phyloP scores from a whole-genome alignment of 2,113 vertebrate species.

The Spea bombifrons region DNA sequence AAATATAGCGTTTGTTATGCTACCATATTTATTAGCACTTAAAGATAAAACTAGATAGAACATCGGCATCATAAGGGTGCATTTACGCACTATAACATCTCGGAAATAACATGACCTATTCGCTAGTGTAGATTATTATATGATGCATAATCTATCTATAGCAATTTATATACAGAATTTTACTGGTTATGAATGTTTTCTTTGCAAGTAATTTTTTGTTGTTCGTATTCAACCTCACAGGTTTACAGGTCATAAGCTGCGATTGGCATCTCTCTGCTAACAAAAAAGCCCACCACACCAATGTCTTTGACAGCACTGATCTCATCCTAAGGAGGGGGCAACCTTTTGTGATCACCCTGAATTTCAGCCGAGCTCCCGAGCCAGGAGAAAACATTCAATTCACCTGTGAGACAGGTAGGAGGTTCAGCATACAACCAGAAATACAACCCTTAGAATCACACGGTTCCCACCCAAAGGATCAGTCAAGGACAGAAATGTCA shows the following conservation, averaged over 20 bases:
- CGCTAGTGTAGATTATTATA: no score
- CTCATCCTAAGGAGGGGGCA: conserved; percentile 66
- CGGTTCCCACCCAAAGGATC: no score
- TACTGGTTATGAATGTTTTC: neutral
- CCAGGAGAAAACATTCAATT: conserved; percentile 60
- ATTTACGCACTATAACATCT: no score
- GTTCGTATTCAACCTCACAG: conserved; percentile 41
- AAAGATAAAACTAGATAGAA: no score
- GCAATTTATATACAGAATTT: neutral
- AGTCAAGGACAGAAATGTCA: no score
- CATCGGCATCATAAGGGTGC: no score
- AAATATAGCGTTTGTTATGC: no score
- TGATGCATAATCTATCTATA: no score
- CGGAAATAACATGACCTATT: no score
- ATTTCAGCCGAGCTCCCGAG: conserved; percentile 56
- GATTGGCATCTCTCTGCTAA: conserved; percentile 66
- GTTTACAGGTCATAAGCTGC: conserved; percentile 45
- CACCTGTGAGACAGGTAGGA: conserved; percentile 67
- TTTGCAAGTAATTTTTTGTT: neutral
- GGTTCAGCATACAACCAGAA: neutral
- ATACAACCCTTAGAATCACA: no score
- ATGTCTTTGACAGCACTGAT: conserved; percentile 55
- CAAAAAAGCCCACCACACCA: conserved; percentile 61
- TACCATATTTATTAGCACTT: no score
- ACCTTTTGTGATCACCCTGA: conserved; percentile 55